Conservation (phyloP, 2,113 vertebrate genomes). For the Raja brachyura region DNA sequence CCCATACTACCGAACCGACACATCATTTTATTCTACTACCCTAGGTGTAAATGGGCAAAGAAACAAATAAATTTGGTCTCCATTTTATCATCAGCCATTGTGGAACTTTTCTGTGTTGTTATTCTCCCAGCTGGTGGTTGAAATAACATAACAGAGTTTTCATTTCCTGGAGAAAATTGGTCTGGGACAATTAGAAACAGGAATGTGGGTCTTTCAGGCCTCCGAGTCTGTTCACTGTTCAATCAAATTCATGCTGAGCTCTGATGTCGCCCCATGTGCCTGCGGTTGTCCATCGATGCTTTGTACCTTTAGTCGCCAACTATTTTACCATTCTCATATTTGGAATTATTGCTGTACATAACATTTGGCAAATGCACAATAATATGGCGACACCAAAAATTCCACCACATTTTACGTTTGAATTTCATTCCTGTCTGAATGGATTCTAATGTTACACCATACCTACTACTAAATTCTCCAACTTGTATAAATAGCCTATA, state of each 20-base stretch:
- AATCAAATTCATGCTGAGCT: neutral
- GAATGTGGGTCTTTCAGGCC: neutral
- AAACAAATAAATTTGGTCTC: neutral
- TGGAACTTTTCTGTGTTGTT: neutral
- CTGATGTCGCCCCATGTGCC: neutral
- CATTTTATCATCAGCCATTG: neutral
- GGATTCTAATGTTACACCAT: too few relatives aligned
- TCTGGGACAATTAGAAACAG: too few relatives aligned
- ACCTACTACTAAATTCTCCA: too few relatives aligned
- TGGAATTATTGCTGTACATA: too few relatives aligned
- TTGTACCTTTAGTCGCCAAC: neutral
- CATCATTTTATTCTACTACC: neutral
- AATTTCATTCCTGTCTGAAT: too few relatives aligned
- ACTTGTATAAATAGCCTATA: too few relatives aligned
- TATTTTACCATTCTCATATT: neutral
- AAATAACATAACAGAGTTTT: neutral
- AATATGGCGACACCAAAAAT: too few relatives aligned
- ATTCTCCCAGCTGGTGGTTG: neutral
- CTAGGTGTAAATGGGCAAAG: neutral
- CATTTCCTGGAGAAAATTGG: neutral
- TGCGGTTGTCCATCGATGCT: neutral
- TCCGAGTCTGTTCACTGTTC: neutral
- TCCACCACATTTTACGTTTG: too few relatives aligned
- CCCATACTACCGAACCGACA: neutral
- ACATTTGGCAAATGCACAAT: too few relatives aligned